These are phyloP conservation scores for Bombus confusus DNA, from an alignment of 1,140 invertebrate genomes.

Conservation along the genomic window DNA sequence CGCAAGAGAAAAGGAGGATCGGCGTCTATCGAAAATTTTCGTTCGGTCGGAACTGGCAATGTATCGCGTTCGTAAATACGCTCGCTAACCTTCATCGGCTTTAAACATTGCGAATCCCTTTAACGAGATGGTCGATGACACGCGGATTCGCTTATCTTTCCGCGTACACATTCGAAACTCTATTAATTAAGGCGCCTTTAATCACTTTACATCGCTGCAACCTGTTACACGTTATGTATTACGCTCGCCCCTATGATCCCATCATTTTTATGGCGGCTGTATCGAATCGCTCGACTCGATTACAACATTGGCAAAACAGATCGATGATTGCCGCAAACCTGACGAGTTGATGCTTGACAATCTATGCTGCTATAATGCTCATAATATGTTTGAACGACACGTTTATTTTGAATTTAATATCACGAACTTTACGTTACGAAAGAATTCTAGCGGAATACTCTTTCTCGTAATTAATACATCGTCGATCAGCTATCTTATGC, in stretches of 20 bases:
- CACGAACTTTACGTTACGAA: background rate
- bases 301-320: background rate
- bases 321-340: background rate
- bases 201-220: conserved; percentile 35
- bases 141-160: background rate
- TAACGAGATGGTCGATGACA: conserved; percentile 21
- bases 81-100: conserved; percentile 20
- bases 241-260: background rate
- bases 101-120: conserved; percentile 11
- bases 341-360: background rate
- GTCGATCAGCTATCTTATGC: background rate
- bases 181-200: conserved; percentile 42
- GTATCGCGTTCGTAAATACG: background rate
- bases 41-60: background rate
- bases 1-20: background rate
- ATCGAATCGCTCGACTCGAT: background rate
- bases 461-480: background rate
- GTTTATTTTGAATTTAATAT: background rate
- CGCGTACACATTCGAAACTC: conserved; percentile 22
- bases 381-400: background rate
- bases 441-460: background rate
- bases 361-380: background rate
- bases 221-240: conserved; percentile 38
- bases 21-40: background rate
- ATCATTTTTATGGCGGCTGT: conserved; percentile 20